Base-by-base conservation (phyloP, 1,140 invertebrate genomes). In the Diabrotica virgifera region DNA sequence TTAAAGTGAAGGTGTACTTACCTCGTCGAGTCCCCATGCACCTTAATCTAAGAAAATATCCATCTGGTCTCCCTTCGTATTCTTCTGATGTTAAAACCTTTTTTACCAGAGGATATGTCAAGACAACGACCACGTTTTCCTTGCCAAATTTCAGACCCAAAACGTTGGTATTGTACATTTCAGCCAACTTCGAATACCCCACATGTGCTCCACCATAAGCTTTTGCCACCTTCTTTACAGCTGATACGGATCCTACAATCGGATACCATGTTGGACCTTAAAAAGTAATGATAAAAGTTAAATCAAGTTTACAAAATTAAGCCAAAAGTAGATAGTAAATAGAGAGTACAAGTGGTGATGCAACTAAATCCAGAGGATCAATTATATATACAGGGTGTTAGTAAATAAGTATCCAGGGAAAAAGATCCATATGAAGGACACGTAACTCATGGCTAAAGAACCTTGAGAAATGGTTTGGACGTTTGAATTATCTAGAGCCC, bases 31-130 rank as follows among this genome's bases (percentile, higher is more conserved):
- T 84, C 24, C 86, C 86, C 69, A 86, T 86, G 0, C 85, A 81
- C 66, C 89, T 79, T 14, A 88, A 76, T 38, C 81, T 77, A 65
- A 87, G 88, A 72, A 89, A 86, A 68, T 88, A 88, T 57, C 88
- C 87, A 74, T 87, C 83, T 0, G 90, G 90, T 63, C 90, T 81
- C 5, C 86, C 88, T 52, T 87, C 84, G 63, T 91, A 89, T 52
- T 88, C 86, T 6, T 89, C 85, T 46, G 79, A 82, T 2, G 78
- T 77, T 2, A 86, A 78, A 6, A 85, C 82, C 69, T 89, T 84
- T 66, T 82, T 86, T 0, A 89, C 84, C 2, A 84, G 76, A 51
- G 86, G 81, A 64, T 83, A 80, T 0, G 85, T 84, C n/a, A 83
- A 86, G 0, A 90, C 81, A 5, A 87, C 72, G 2, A 90, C 84